Evolutionary conservation across 2,797 vertebrate species (phyloP).

Genomic region (Halcyon chelicuti): DNA sequence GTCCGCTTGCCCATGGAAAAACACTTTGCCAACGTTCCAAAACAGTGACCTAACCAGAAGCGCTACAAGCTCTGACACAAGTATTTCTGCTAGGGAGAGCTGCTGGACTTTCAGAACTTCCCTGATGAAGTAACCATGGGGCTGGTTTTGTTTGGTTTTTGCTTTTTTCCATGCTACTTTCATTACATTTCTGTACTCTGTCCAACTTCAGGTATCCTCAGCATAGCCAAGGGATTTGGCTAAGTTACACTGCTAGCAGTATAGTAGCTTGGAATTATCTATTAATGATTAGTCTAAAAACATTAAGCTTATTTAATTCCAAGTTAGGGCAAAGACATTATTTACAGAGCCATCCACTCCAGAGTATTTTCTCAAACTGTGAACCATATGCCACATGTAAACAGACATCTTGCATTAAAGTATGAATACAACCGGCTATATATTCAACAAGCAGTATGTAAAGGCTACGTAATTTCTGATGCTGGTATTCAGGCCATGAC

Average conservation of each 20-base stretch:
- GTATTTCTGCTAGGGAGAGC: neutral
- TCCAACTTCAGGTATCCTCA: neutral
- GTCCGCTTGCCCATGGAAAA: neutral
- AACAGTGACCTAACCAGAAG: neutral
- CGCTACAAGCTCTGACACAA: neutral
- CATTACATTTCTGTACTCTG: neutral
- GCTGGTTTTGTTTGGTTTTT: neutral
- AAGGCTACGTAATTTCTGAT: conserved; percentile 12
- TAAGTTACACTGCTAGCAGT: neutral
- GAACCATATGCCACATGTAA: conserved; percentile 37
- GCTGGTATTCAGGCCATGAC: neutral
- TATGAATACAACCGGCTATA: neutral
- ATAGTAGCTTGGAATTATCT: neutral
- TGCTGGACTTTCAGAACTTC: neutral
- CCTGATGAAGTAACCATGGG: neutral
- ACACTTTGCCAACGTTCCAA: accelerated
- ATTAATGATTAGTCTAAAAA: conserved; percentile 43
- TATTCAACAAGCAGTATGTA: neutral
- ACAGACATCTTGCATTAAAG: neutral
- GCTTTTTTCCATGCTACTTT: neutral
- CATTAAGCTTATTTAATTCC: conserved; percentile 36
- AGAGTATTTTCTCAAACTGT: conserved; percentile 21
- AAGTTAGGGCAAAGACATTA: conserved; percentile 14
- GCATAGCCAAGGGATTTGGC: neutral
- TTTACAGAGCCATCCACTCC: conserved; percentile 41